Evolutionary conservation across 1,140 invertebrate species (phyloP), one percentile per base, ranked within the genome.

Genomic region (Orchesella cincta): DNA sequence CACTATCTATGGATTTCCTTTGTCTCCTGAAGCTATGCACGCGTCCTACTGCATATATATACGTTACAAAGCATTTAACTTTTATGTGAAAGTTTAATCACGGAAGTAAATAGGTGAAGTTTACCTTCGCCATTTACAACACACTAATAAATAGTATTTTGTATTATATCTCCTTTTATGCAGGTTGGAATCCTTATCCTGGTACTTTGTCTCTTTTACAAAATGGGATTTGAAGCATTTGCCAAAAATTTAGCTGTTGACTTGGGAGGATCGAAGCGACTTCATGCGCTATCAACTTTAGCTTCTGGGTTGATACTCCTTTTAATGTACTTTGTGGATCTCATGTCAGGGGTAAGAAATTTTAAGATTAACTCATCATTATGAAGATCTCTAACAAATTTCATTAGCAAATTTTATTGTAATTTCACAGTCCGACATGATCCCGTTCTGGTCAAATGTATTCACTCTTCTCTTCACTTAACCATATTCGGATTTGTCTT

Each of bases 401-500:
- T 8, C 18, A 18, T 8, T 46, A 46, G 5, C 18, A 46, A 5
- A 46, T 57, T 57, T 57, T 5, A 57, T 57, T 23, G 12, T 5
- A 14, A 23, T 18, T 18, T 18, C 12, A 29, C 57, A 81, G 79
- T 75, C 75, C 3, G 76, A 76, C 26, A 31, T 81, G 33, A 77
- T 77, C n/a, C 74, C 78, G 18, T 14, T 81, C 18, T 54, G 76
- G 34, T 39, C 70, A 46, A 81, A 76, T 35, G 34, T 77, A 36
- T 33, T 79, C 3, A 46, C 51, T 0, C 29, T 81, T 29, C 5
- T 54, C 1, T 78, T 79, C 28, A 71, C 8, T 46, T 81, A 33
- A 39, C 76, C 57, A 39, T 77, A 28, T 75, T 82, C 64, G 76
- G 81, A 75, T 80, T 82, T 51, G 76, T 82, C 20, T 3, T 80